Conservation (phyloP, 2,113 vertebrate species). For the Pteruthius melanotis region DNA sequence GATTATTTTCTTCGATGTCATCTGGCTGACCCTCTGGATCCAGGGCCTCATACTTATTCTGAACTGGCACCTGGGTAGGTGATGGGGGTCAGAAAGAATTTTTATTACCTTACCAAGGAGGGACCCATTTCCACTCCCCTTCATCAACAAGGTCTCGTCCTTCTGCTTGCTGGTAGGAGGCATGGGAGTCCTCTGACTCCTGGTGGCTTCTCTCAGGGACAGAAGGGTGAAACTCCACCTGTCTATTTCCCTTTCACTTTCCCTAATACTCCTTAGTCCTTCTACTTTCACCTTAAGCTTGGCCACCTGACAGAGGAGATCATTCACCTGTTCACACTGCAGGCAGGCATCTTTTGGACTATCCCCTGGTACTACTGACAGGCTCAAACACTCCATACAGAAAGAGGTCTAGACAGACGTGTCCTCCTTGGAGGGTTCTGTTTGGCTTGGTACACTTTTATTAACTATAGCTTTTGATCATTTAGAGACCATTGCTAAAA, state of each 20-base stretch:
- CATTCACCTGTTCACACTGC: not conserved
- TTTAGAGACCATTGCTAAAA: not conserved
- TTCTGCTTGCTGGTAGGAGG: not conserved
- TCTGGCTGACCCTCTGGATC: too few relatives aligned
- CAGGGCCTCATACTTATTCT: too few relatives aligned
- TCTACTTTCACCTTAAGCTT: not conserved
- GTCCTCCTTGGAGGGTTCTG: not conserved
- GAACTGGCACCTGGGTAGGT: too few relatives aligned
- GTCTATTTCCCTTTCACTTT: not conserved
- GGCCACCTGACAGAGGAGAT: not conserved
- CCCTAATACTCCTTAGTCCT: not conserved
- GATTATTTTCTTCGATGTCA: too few relatives aligned
- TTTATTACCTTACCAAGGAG: not conserved
- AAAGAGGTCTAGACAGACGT: not conserved
- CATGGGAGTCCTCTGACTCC: not conserved
- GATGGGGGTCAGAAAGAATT: not conserved
- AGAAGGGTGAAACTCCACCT: not conserved
- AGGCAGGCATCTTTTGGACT: not conserved
- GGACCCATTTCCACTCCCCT: not conserved
- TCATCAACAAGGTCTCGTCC: not conserved
- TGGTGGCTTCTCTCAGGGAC: not conserved
- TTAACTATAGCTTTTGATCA: not conserved
- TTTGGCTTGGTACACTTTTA: not conserved
- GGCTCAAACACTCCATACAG: not conserved
- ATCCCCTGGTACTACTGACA: not conserved